Base-by-base conservation (phyloP, 2,888 invertebrate genomes). In the Agrotis exclamationis region DNA sequence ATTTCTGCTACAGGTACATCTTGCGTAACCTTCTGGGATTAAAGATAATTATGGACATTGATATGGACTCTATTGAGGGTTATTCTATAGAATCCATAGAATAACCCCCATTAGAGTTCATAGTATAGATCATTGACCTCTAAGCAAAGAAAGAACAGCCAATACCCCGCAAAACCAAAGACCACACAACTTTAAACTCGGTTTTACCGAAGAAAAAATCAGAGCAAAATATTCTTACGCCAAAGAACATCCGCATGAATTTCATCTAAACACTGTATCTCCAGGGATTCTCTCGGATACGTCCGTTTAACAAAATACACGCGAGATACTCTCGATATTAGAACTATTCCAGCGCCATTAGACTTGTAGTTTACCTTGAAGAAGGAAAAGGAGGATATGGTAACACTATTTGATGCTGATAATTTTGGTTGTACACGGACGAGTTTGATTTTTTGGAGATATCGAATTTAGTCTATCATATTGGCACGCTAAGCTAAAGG, bases 251-350 rank as follows among this genome's bases (percentile, higher is more conserved):
- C 66, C 73, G 70, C 57, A 72, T 67, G 69, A 78, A 70, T 78
- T 81, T 78, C 69, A 67, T 73, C 75, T 85, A 85, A 76, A 74
- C 77, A 74, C 59, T 76, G 64, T 66, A 72, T 73, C 48, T 57
- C 51, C 56, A 64, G 28, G 73, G 67, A 78, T 70, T 73, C 69
- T 79, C 69, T 70, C 48, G 64, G 59, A 73, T 65, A 81, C 57
- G 63, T 80, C 67, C 74, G 68, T 85, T 84, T 84, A 85, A 82
- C 78, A 74, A 82, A 85, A 82, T 85, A 82, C 58, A 82, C 54
- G 16, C 79, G 65, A 77, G 84, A 77, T 79, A 85, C 72, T 71
- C 62, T 63, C 77, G 75, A 83, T 81, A 81, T 85, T 85, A 86
- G 74, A 81, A 85, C 79, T 86, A 75, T 79, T 85, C 75, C 68